phyloP scores from a whole-genome alignment of 2,888 invertebrate genomes.

The Dryobotodes eremita region DNA sequence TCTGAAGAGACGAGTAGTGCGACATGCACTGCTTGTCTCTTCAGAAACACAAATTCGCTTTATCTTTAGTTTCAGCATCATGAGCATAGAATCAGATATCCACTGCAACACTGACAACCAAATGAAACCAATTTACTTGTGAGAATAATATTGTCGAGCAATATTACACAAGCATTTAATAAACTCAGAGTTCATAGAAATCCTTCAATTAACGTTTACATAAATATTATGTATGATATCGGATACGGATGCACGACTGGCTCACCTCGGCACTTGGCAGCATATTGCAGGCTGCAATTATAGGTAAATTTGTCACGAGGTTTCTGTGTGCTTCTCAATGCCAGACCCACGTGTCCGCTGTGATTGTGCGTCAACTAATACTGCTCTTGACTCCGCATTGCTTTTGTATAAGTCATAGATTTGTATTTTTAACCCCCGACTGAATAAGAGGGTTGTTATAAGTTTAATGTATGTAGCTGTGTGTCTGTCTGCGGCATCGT shows the following conservation, averaged over 20 bases:
- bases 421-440: background rate
- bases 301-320: slow-evolving; percentile 68
- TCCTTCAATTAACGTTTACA: slow-evolving; percentile 65
- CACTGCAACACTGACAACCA: background rate
- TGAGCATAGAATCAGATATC: background rate
- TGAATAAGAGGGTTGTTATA: no score
- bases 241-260: slow-evolving; percentile 67
- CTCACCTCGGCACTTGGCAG: slow-evolving; percentile 56
- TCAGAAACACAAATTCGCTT: background rate
- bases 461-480: no score
- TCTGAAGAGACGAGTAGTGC: no score
- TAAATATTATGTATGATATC: slow-evolving; percentile 67
- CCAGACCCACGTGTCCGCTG: slow-evolving; percentile 21
- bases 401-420: slow-evolving; percentile 4
- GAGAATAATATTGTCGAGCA: slow-evolving; percentile 17
- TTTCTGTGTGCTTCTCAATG: slow-evolving; percentile 63
- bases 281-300: slow-evolving; percentile 63
- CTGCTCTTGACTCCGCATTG: slow-evolving; percentile 5
- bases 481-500: no score
- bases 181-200: slow-evolving; percentile 42
- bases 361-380: slow-evolving; percentile 12
- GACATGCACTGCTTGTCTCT: background rate
- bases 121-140: background rate
- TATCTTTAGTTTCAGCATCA: background rate
- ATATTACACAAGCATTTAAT: slow-evolving; percentile 18